phyloP scores from a whole-genome alignment of 2,797 vertebrate species.

The Cyclopterus lumpus region DNA sequence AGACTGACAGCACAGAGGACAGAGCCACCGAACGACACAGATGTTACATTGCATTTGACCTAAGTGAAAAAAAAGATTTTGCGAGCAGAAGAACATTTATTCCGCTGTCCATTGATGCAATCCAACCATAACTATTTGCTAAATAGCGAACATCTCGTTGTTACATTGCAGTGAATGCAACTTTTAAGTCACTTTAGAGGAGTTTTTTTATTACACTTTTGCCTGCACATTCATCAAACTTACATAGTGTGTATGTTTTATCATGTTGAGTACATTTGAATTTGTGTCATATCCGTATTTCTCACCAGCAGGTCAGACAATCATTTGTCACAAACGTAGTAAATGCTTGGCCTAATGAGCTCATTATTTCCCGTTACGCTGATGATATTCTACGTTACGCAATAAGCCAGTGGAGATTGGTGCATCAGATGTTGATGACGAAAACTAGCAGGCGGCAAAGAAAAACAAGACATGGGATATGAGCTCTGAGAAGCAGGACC shows the following conservation, averaged over 20 bases:
- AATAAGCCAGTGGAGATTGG: slow-evolving; percentile 11
- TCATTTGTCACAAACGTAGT: slow-evolving; percentile 34
- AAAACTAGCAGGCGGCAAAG: slow-evolving; percentile 25
- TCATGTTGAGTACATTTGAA: slow-evolving; percentile 16
- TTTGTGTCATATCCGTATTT: slow-evolving; percentile 17
- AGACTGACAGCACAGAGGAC: slow-evolving; percentile 50
- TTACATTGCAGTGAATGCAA: slow-evolving; percentile 84
- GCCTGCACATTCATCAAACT: slow-evolving; percentile 67
- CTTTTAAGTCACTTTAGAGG: slow-evolving; percentile 83
- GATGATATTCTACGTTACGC: slow-evolving; percentile 10
- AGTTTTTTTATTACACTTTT: slow-evolving; percentile 62
- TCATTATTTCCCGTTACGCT: slow-evolving; percentile 6
- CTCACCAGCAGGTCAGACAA: slow-evolving; percentile 54
- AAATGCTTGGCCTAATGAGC: slow-evolving; percentile 25
- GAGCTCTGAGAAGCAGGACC: slow-evolving; percentile 41
- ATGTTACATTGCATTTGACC: slow-evolving; percentile 23
- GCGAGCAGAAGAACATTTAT: slow-evolving; percentile 22
- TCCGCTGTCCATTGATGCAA: slow-evolving; percentile 43
- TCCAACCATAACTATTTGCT: slow-evolving; percentile 78
- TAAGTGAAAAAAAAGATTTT: slow-evolving; percentile 16
- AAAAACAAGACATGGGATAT: slow-evolving; percentile 13
- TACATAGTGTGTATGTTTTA: slow-evolving; percentile 38
- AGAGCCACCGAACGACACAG: slow-evolving; percentile 19
- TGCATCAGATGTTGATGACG: slow-evolving; percentile 20
- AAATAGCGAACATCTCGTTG: slow-evolving; percentile 82